Evolutionary conservation across 1,140 invertebrate species (phyloP).

Genomic region (Homarus americanus): DNA sequence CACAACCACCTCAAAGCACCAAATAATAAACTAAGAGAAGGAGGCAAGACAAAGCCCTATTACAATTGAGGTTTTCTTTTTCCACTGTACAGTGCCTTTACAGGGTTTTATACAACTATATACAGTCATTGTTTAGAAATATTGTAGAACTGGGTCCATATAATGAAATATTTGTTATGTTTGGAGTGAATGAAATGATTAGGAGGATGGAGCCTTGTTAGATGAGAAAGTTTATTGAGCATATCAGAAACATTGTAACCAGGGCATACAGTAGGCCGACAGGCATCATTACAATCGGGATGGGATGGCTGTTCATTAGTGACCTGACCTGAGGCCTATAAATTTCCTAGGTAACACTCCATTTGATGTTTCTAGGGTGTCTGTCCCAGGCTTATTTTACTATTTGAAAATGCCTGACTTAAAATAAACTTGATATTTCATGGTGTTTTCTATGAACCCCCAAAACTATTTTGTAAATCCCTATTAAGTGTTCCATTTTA

Average conservation of each 20-base stretch:
- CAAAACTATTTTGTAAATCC: neutral
- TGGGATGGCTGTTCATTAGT: slow-evolving; percentile 26
- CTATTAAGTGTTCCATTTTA: too few species aligned
- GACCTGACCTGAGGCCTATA: slow-evolving; percentile 29
- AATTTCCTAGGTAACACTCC: slow-evolving; percentile 9
- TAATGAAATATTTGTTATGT: neutral
- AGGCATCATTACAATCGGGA: slow-evolving; percentile 10
- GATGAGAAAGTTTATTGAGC: neutral
- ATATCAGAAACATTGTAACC: neutral
- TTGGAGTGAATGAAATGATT: neutral
- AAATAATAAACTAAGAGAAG: too few species aligned
- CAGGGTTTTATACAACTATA: too few species aligned
- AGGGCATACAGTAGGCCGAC: neutral
- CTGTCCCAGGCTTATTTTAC: slow-evolving; percentile 31
- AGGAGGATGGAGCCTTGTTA: slow-evolving; percentile 7
- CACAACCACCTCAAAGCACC: too few species aligned
- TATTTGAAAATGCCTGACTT: slow-evolving; percentile 34
- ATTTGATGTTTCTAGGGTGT: slow-evolving; percentile 10
- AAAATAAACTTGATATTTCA: slow-evolving; percentile 39
- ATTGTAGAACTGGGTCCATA: neutral
- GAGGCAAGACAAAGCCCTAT: too few species aligned
- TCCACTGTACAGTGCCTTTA: too few species aligned
- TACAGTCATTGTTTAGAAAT: neutral
- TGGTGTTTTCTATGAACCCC: neutral
- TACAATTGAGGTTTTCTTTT: too few species aligned